Base-by-base conservation (phyloP, 2,888 invertebrate genomes). In the Epinotia bilunana region DNA sequence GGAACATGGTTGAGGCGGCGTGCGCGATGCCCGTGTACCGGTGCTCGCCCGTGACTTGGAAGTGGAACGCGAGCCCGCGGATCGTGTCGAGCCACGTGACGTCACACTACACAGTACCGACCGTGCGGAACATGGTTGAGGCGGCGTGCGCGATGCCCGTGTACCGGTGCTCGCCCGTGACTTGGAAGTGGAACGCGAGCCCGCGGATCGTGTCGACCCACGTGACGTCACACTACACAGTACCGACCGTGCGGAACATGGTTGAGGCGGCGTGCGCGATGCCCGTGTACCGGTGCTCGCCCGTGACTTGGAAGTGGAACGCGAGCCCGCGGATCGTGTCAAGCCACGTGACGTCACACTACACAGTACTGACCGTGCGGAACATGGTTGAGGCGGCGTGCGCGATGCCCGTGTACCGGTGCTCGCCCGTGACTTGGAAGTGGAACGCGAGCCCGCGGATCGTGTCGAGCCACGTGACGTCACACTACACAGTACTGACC, bases 121-220 rank as follows among this genome's bases (percentile, higher is more conserved):
- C 96, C 86, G 96, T 95, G 83, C 95, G 95, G 83, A 97, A 96
- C 88, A 98, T 97, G 63, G 96, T 95, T 64, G 94, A 85, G 13
- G 97, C 97, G 0, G 97, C 96, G 83, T 98, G 96, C 2, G 94
- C 90, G 80, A 98, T 97, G 39, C 98, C 98, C 0, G 95, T 95
- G 88, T 98, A 98, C 39, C 96, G 90, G 85, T 98, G 97, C 84
- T 98, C 96, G 4, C 98, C 98, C n/a, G 96, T 96, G 70, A 98
- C 96, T 94, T 98, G 98, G 92, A 98, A 98, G 62, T n/a, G n/a
- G n/a, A n/a, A n/a, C n/a, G 98, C 98, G 76, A 98, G 95, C 63
- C 98, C 98, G 80, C 98, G 94, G 79, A 98, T 97, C 11, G 98
- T 97, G 91, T 98, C 98, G 76, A 98, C n/a, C n/a, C n/a, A n/a